phyloP scores from a whole-genome alignment of 2,113 vertebrate species.

The Triplophysa rosa region DNA sequence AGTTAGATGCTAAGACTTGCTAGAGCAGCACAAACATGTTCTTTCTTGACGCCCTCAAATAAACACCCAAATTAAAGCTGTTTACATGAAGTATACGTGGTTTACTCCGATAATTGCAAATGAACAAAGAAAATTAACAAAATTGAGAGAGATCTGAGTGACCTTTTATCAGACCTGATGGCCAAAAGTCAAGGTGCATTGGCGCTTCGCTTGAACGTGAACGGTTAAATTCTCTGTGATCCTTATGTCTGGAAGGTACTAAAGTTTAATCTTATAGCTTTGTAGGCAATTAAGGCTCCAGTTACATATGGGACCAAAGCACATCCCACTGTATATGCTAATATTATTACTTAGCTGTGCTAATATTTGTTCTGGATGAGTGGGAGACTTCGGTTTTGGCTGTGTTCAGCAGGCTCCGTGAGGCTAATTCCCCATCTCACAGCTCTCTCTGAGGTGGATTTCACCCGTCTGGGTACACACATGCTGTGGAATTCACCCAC shows the following conservation, averaged over 20 bases:
- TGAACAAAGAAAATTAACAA: too few species aligned
- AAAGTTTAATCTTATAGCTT: conserved; percentile 46
- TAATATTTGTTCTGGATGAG: conserved; percentile 59
- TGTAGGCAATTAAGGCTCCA: conserved; percentile 43
- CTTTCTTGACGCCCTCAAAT: conserved; percentile 13
- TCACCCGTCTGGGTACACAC: background rate
- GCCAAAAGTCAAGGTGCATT: background rate
- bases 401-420: conserved; percentile 27
- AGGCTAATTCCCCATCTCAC: conserved; percentile 29
- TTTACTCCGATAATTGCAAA: background rate
- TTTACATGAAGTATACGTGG: background rate
- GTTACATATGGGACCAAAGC: conserved; percentile 38
- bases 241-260: conserved; percentile 28
- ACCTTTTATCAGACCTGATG: background rate
- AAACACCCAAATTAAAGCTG: conserved; percentile 20
- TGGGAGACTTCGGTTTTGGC: conserved; percentile 25
- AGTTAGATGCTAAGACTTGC: conserved; percentile 5
- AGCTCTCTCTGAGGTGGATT: conserved; percentile 31
- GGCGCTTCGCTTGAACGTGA: background rate
- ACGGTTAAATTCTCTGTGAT: background rate
- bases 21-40: conserved; percentile 25
- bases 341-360: conserved; percentile 49
- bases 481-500: conserved; percentile 1
- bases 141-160: background rate
- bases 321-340: conserved; percentile 49